Evolutionary conservation across 2,797 vertebrate species (phyloP).

Genomic region (Xiphorhynchus erythropygius): DNA sequence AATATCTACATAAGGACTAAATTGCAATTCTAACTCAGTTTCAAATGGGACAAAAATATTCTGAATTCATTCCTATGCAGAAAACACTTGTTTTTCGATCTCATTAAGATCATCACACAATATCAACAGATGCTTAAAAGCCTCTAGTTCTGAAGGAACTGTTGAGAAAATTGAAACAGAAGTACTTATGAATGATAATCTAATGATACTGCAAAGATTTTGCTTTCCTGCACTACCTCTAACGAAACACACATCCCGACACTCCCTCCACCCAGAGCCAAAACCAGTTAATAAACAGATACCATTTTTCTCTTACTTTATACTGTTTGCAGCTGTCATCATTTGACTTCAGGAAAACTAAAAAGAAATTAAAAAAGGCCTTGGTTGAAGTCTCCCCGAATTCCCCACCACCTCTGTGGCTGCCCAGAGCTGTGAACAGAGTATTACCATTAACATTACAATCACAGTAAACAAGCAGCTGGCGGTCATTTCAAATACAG

Average conservation of each 20-base stretch:
- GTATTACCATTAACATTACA: not conserved
- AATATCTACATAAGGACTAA: not conserved
- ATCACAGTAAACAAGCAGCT: conserved; percentile 47
- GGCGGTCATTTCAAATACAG: conserved; percentile 37
- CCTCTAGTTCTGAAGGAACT: conserved; percentile 55
- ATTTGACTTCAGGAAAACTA: not conserved
- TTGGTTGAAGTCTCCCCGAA: not conserved
- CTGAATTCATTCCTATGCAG: conserved; percentile 28
- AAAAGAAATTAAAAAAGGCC: not conserved
- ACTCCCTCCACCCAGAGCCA: not conserved
- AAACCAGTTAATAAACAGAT: not conserved
- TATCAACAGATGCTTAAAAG: conserved; percentile 68
- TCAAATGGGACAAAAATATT: not conserved
- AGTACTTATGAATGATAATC: conserved; percentile 57
- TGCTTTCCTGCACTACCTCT: conserved; percentile 20
- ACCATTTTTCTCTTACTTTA: not conserved
- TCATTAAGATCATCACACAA: conserved; percentile 57
- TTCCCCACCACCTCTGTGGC: not conserved
- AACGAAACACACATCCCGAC: not conserved
- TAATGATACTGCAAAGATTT: conserved; percentile 19
- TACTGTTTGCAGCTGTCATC: not conserved
- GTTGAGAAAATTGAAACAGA: conserved; percentile 52
- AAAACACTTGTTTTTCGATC: not conserved
- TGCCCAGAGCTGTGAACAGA: not conserved
- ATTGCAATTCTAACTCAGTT: not conserved